Evolutionary conservation across 2,113 vertebrate species (phyloP), one percentile per base, ranked within the genome.

Genomic region (Leptobrachium leishanense): DNA sequence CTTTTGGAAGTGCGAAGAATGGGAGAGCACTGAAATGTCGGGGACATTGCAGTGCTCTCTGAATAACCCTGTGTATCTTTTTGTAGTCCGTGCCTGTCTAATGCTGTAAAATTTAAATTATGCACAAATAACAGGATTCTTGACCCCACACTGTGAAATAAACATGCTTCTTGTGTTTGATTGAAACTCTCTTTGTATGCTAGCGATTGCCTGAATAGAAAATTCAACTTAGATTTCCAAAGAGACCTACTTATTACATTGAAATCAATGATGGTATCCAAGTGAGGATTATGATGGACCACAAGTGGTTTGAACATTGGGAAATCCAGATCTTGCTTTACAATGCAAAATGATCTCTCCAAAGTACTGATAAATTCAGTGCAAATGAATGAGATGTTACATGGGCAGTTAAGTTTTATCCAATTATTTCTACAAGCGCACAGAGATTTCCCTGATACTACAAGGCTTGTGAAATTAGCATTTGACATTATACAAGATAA

Each of bases 181-280:
- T 66, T 43, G 10, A 65, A 54, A 66, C 43, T 40, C 42, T 40
- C 53, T 80, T 59, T 68, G 64, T 74, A 74, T 74, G 63, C 63
- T 42, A 15, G 12, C 31, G 40, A 74, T 53, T n/a, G 20, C 20
- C n/a, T 67, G 12, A 43, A 67, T 50, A 78, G 20, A 78, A 71
- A 41, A 78, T 73, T 79, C 15, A 41, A 39, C 54, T 72, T 72
- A 66, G 44, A 80, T 59, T 42, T 59, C 70, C 63, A 62, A 5
- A 13, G 77, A 74, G 77, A 57, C 50, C 41, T 73, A 67, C 50
- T 74, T 74, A 74, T 74, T 80, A 74, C 63, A 80, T 13, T 40
- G 77, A 74, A 78, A 80, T 80, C 77, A 74, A 74, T 80, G 46
- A 72, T 31, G 43, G 62, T 80, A 80, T 80, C 70, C 77, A 68